These are phyloP conservation scores for Bursaphelenchus mucronatus DNA, from an alignment of 1,140 invertebrate species.

Conservation along the genomic window DNA sequence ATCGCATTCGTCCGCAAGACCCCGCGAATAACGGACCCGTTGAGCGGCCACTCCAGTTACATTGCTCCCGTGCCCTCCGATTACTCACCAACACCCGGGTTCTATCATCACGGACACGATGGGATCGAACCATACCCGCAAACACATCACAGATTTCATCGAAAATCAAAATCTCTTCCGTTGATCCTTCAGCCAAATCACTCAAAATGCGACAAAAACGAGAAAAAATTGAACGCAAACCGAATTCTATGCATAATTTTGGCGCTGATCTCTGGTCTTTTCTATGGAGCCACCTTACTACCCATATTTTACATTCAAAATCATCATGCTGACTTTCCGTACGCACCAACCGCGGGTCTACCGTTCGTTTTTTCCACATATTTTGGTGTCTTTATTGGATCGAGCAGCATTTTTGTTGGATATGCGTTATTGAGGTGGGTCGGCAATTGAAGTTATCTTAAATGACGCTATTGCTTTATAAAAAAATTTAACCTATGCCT, in stretches of 20 bases:
- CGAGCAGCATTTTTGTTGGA: neutral
- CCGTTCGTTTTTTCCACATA: neutral
- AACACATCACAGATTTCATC: constrained; percentile 1
- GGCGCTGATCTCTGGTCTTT: constrained; percentile 61
- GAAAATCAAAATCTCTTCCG: too few relatives aligned
- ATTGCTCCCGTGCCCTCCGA: too few relatives aligned
- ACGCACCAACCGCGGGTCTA: neutral
- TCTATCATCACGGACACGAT: constrained; percentile 17
- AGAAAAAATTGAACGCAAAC: neutral
- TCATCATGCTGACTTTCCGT: constrained; percentile 31
- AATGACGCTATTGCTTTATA: too few relatives aligned
- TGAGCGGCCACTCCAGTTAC: too few relatives aligned
- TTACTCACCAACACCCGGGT: too few relatives aligned
- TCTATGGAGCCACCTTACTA: constrained; percentile 63
- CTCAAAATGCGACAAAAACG: neutral
- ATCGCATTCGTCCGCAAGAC: too few relatives aligned
- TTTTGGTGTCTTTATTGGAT: neutral
- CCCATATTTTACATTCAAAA: constrained; percentile 63
- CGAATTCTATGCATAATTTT: constrained; percentile 56
- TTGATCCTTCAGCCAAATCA: too few relatives aligned
- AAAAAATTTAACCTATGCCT: too few relatives aligned
- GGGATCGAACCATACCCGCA: constrained; percentile 7
- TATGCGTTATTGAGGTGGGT: too few relatives aligned
- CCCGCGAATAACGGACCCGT: too few relatives aligned
- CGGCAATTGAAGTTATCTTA: too few relatives aligned